Evolutionary conservation across 2,888 invertebrate genomes (phyloP).

Genomic region (Tyria jacobaeae): DNA sequence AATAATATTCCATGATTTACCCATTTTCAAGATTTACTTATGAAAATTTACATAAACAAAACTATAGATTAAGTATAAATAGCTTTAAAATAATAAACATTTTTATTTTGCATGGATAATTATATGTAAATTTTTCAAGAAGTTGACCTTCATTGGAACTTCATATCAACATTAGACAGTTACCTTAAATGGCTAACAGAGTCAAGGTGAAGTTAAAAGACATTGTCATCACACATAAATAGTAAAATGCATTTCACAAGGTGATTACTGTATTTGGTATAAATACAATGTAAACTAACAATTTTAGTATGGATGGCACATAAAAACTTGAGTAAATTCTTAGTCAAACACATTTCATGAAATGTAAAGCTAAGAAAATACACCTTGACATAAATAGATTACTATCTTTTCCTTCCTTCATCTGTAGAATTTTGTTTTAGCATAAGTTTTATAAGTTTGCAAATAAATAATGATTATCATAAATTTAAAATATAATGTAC

Average conservation of each 20-base stretch:
- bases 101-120: not conserved
- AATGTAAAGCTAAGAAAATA: slow-evolving; percentile 32
- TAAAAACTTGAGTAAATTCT: not conserved
- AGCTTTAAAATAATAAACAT: not conserved
- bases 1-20: no score
- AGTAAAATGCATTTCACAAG: slow-evolving; percentile 22
- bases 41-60: not conserved
- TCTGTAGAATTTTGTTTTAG: slow-evolving; percentile 12
- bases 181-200: slow-evolving; percentile 57
- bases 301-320: not conserved
- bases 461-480: not conserved
- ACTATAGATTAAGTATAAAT: not conserved
- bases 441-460: not conserved
- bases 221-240: slow-evolving; percentile 29
- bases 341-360: not conserved
- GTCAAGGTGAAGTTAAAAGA: slow-evolving; percentile 56
- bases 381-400: slow-evolving; percentile 68
- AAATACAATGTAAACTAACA: not conserved
- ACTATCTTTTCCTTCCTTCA: slow-evolving; percentile 49
- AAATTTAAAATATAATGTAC: not conserved
- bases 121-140: slow-evolving; percentile 10
- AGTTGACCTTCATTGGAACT: slow-evolving; percentile 42
- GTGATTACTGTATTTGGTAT: slow-evolving; percentile 24
- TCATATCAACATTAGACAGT: slow-evolving; percentile 40
- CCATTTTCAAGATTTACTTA: no score